Evolutionary conservation across 2,113 vertebrate species (phyloP).

Genomic region (Rousettus leschenaultii): DNA sequence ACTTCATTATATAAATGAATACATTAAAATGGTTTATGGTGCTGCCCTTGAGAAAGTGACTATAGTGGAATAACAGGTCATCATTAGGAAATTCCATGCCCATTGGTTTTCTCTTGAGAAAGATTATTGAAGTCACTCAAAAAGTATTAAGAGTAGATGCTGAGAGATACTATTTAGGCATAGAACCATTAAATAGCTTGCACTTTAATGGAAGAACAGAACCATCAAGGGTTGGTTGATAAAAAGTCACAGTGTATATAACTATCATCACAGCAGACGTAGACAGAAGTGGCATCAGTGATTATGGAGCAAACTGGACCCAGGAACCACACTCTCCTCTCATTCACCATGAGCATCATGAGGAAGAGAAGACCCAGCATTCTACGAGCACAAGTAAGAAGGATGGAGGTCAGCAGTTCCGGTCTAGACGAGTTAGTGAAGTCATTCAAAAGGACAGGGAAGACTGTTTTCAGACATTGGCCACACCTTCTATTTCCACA

Average conservation of each 20-base stretch:
- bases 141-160: background rate
- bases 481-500: background rate
- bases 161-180: background rate
- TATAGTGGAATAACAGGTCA: background rate
- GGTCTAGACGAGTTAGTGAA: background rate
- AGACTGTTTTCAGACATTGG: background rate
- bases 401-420: background rate
- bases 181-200: background rate
- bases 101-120: constrained; percentile 32
- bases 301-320: constrained; percentile 36
- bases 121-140: background rate
- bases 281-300: constrained; percentile 40
- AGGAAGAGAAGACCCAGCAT: constrained; percentile 39
- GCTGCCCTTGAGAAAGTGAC: background rate
- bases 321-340: constrained; percentile 7
- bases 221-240: background rate
- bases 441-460: background rate
- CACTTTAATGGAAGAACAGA: background rate
- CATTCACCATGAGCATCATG: background rate
- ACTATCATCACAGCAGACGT: constrained; percentile 64
- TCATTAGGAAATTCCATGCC: background rate
- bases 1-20: constrained; percentile 20
- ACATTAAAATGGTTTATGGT: background rate
- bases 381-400: constrained; percentile 28
- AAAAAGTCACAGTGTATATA: constrained; percentile 61